Conservation (phyloP, 2,113 vertebrate species). For the Holacanthus passer region DNA sequence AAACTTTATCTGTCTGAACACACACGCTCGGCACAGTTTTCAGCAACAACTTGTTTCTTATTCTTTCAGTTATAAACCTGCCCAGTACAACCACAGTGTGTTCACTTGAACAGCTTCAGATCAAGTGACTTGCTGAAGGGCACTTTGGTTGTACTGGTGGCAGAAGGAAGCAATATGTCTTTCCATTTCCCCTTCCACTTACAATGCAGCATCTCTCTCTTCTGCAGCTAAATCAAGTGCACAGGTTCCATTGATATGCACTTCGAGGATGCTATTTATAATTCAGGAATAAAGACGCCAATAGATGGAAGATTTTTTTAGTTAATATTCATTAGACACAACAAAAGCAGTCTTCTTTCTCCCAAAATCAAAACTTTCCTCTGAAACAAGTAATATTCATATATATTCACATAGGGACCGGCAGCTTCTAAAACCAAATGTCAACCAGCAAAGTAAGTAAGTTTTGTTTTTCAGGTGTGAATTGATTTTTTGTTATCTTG, state of each 20-base stretch:
- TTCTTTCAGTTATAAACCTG: background rate
- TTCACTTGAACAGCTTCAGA: slow-evolving; percentile 12
- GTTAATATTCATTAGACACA: background rate
- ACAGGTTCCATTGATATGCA: background rate
- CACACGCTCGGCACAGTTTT: background rate
- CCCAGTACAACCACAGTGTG: background rate
- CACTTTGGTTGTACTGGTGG: background rate
- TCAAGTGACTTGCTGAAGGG: slow-evolving; percentile 13
- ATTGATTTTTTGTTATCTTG: no score
- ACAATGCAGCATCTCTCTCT: background rate
- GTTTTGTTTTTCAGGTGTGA: no score
- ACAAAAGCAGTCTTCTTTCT: no score
- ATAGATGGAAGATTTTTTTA: background rate
- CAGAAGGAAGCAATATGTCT: background rate
- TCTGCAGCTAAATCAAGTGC: background rate
- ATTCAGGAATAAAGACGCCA: background rate
- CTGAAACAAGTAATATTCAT: background rate
- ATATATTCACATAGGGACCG: no score
- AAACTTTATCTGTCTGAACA: slow-evolving; percentile 1
- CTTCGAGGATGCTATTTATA: background rate
- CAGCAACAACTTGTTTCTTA: background rate
- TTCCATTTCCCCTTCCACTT: background rate
- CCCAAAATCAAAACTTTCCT: background rate
- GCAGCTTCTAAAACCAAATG: background rate
- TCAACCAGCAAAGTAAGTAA: background rate